Conservation (phyloP, 2,888 invertebrate species). For the Cryptocheilus praepositus region DNA sequence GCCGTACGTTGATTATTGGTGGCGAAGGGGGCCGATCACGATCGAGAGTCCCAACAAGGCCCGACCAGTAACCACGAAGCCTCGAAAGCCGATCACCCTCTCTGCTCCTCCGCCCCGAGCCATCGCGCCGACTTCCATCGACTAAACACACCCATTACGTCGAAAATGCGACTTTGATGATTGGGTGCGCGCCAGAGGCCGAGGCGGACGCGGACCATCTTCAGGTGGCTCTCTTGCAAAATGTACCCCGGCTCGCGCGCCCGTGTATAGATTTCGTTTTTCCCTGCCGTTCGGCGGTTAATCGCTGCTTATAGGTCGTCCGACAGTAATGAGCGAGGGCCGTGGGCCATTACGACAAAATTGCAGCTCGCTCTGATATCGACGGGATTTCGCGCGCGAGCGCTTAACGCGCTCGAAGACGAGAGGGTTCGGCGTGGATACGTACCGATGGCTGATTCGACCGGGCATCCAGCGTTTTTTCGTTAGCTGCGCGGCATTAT, state of each 20-base stretch:
- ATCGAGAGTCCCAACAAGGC: constrained; percentile 55
- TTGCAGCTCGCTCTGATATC: no score
- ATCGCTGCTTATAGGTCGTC: constrained; percentile 23
- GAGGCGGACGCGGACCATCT: constrained; percentile 20
- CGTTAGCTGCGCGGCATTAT: no score
- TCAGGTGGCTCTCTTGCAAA: no score
- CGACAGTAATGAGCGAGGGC: no score
- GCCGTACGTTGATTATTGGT: constrained; percentile 71
- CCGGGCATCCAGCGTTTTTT: no score
- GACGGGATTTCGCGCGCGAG: no score
- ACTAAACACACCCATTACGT: constrained; percentile 71
- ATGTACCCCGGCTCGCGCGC: no score
- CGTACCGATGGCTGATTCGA: no score
- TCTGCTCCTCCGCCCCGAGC: not conserved
- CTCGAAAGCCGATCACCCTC: constrained; percentile 19
- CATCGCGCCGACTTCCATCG: constrained; percentile 34
- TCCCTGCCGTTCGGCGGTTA: constrained; percentile 27
- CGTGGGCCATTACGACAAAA: no score
- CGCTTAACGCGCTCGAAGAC: no score
- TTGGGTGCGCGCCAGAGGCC: constrained; percentile 57
- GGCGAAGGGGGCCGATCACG: constrained; percentile 61
- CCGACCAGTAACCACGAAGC: not conserved
- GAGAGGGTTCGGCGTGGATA: no score
- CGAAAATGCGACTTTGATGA: constrained; percentile 74
- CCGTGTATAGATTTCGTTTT: constrained; percentile 15